Conservation (phyloP, 2,888 invertebrate genomes). For the Ophion obscuratus region DNA sequence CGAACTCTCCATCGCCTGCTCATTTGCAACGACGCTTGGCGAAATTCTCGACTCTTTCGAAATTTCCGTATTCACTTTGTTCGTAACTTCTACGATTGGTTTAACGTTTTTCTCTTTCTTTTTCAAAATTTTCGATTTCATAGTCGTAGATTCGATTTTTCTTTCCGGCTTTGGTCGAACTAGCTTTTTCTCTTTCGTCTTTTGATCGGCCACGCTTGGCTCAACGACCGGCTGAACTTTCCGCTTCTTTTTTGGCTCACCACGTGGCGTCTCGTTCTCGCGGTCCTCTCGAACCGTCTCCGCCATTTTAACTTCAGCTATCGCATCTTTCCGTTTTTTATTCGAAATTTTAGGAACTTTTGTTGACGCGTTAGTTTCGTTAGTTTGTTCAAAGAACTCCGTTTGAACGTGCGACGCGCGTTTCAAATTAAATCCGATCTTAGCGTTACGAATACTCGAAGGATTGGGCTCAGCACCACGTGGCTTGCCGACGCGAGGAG, state of each 20-base stretch:
- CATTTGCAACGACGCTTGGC: neutral
- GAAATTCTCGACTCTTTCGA: conserved; percentile 6
- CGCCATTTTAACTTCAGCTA: conserved; percentile 45
- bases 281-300: conserved; percentile 10
- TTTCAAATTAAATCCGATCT: neutral
- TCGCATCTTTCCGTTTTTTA: conserved; percentile 25
- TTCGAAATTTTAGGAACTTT: conserved; percentile 27
- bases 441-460: neutral
- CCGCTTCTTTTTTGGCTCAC: conserved; percentile 1
- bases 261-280: conserved; percentile 46
- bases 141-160: conserved; percentile 8
- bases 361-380: neutral
- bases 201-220: neutral
- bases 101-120: neutral
- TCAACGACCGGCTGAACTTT: conserved; percentile 5
- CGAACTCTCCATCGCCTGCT: neutral
- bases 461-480: conserved; percentile 24
- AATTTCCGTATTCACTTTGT: neutral
- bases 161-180: neutral
- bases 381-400: neutral
- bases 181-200: conserved; percentile 10
- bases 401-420: neutral
- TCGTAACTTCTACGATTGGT: neutral
- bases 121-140: neutral
- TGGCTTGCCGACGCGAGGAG: neutral